Conservation (phyloP, 2,113 vertebrate genomes). For the Oryzias celebensis region DNA sequence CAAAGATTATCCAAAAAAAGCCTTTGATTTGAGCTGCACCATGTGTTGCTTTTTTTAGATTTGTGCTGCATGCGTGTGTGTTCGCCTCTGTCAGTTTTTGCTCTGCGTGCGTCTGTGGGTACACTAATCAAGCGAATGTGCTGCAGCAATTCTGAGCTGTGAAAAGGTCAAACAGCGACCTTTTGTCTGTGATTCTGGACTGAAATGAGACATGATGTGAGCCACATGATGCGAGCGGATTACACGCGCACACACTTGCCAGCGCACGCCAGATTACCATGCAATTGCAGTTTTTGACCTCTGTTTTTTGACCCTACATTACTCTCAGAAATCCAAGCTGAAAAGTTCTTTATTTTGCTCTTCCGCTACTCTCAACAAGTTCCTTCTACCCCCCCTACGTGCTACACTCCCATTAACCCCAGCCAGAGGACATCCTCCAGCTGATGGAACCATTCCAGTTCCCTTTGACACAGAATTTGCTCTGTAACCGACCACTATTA, state of each 20-base stretch:
- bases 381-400: slow-evolving; percentile 63
- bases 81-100: slow-evolving; percentile 25
- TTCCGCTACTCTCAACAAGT: slow-evolving; percentile 43
- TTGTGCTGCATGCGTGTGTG: slow-evolving; percentile 22
- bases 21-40: slow-evolving; percentile 35
- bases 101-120: slow-evolving; percentile 29
- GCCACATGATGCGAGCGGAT: slow-evolving; percentile 38
- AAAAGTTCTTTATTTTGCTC: slow-evolving; percentile 69
- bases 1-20: slow-evolving; percentile 41
- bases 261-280: slow-evolving; percentile 55
- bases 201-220: slow-evolving; percentile 73
- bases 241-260: slow-evolving; percentile 41
- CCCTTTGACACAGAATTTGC: slow-evolving; percentile 72
- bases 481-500: slow-evolving; percentile 67
- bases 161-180: slow-evolving; percentile 73
- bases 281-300: slow-evolving; percentile 65
- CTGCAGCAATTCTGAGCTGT: slow-evolving; percentile 54
- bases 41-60: slow-evolving; percentile 50
- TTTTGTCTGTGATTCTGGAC: slow-evolving; percentile 68
- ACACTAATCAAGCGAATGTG: slow-evolving; percentile 57
- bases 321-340: slow-evolving; percentile 69
- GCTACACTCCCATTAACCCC: slow-evolving; percentile 77
- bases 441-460: slow-evolving; percentile 74
- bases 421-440: slow-evolving; percentile 72
- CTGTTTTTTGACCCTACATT: slow-evolving; percentile 68